Conservation (phyloP, 2,888 invertebrate genomes). For the Pediacus dermestoides region DNA sequence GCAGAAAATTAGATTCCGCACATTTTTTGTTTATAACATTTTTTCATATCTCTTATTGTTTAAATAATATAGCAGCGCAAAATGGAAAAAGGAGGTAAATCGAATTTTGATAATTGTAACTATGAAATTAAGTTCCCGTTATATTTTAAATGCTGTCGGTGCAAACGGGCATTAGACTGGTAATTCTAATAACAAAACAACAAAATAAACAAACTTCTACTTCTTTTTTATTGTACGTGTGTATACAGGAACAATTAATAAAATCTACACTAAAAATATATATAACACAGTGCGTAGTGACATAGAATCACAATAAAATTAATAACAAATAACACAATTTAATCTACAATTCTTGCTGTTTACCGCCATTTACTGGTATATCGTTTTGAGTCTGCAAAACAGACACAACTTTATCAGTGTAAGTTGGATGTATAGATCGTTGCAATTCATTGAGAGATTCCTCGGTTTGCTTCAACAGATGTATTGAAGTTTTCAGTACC, state of each 20-base stretch:
- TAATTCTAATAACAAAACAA: too few species aligned
- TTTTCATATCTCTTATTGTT: too few species aligned
- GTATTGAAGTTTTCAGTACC: constrained; percentile 67
- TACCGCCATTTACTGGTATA: constrained; percentile 6
- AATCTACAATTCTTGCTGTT: constrained; percentile 24
- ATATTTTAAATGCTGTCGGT: too few species aligned
- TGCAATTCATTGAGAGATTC: constrained; percentile 71
- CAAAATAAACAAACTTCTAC: too few species aligned
- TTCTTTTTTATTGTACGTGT: too few species aligned
- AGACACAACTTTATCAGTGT: constrained; percentile 54
- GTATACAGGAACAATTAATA: constrained; percentile 40
- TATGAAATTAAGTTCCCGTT: too few species aligned
- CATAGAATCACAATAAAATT: constrained; percentile 30
- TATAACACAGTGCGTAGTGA: constrained; percentile 40
- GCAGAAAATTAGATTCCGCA: too few species aligned
- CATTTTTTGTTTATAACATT: too few species aligned
- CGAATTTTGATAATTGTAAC: too few species aligned
- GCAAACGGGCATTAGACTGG: too few species aligned
- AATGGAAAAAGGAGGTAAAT: too few species aligned
- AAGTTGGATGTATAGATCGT: constrained; percentile 57
- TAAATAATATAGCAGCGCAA: too few species aligned
- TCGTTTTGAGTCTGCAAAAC: constrained; percentile 42
- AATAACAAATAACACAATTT: constrained; percentile 29
- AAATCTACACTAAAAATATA: constrained; percentile 37
- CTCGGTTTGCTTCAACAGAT: constrained; percentile 74